A percentile compares a stretch with the other conserved stretches of the same genome.
phyloP scores from a whole-genome alignment of 2,797 vertebrate species.

The Sebastes cheni region DNA sequence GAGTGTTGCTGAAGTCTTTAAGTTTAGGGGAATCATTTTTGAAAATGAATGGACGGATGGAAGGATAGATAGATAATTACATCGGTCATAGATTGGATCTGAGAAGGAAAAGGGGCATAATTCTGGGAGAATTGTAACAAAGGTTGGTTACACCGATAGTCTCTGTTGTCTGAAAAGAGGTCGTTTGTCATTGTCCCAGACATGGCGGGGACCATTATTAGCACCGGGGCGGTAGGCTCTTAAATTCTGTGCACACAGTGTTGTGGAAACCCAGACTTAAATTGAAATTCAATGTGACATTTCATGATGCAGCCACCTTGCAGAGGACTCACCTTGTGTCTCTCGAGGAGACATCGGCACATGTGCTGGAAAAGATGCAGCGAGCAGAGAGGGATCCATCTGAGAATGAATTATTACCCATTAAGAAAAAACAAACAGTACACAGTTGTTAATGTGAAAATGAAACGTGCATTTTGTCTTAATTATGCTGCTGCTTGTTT shows the following conservation, averaged over 20 bases:
- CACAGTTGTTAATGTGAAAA: not conserved
- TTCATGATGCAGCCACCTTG: constrained; percentile 2
- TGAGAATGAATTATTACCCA: not conserved
- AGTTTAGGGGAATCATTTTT: not conserved
- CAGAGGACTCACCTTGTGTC: constrained; percentile 12
- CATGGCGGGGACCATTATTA: not conserved
- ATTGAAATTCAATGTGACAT: constrained; percentile 29
- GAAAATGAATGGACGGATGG: not conserved
- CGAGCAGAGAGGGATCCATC: not conserved
- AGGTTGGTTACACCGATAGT: not conserved
- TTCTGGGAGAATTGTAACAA: not conserved
- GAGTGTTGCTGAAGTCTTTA: not conserved
- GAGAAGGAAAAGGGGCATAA: not conserved
- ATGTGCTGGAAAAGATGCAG: not conserved
- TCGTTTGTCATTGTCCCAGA: constrained; percentile 26
- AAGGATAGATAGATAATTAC: no score
- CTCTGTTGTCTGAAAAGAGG: constrained; percentile 12
- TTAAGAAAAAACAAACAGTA: not conserved
- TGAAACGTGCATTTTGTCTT: not conserved
- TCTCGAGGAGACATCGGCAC: not conserved
- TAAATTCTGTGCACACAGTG: constrained; percentile 16
- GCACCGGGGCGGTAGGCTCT: not conserved
- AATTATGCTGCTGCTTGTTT: not conserved
- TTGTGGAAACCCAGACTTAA: not conserved
- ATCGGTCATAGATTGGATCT: not conserved